Evolutionary conservation across 1,140 invertebrate species (phyloP), one percentile per base, ranked within the genome.

Genomic region (Anoplolepis gracilipes): DNA sequence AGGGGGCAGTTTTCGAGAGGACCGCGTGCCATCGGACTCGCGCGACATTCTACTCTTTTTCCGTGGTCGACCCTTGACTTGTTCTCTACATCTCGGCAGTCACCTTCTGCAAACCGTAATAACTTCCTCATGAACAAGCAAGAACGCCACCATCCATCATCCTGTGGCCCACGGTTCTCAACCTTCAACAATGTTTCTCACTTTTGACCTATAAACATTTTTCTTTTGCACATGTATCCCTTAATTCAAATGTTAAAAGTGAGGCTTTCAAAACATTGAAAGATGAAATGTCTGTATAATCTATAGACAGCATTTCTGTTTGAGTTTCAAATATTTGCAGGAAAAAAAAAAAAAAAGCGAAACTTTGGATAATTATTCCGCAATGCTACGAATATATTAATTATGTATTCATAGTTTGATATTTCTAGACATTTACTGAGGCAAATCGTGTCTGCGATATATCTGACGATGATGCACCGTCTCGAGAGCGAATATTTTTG

Each of bases 121-220:
- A 91, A 92, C 91, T 92, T 91, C 87, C 91, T 92, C 89, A 85
- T 88, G 89, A 87, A 87, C 77, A 77, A 87, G 87, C 87, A 92
- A 92, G 90, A 92, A 91, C 89, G 36, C 64, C 78, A 79, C 77
- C 89, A 92, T 91, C 90, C 90, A 91, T 92, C 90, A 91, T 91
- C 67, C 87, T 67, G 65, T 77, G 85, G 84, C 69, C 76, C 89
- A 79, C 62, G 82, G 86, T 87, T 89, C 91, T 90, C 90, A 89
- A 90, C 86, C 84, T 73, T 84, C 84, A 42, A 76, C 61, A 75
- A 79, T 22, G 53, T 67, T 36, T 79, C 49, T 76, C 39, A 49
- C 49, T 70, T 59, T 67, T 81, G 65, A 46, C 65, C 49, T 59
- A 81, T 81, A 72, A 81, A 81, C 16, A 25, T 72, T 59, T 30